phyloP scores from a whole-genome alignment of 2,888 invertebrate species.

The Cistogaster globosa region DNA sequence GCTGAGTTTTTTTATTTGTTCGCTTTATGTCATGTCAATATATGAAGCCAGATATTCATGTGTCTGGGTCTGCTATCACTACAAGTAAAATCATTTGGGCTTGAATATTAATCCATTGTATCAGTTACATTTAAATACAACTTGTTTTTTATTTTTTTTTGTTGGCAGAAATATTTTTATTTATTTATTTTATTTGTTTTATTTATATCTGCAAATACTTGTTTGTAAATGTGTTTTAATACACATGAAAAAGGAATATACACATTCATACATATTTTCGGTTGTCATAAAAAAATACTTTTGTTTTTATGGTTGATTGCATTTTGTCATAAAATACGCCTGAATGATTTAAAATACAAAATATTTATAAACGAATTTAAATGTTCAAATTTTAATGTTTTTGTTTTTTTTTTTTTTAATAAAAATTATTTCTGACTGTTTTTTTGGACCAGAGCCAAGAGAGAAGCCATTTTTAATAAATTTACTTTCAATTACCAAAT shows the following conservation, averaged over 20 bases:
- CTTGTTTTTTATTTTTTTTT: constrained; percentile 6
- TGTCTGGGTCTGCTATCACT: constrained; percentile 6
- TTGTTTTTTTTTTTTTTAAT: no score
- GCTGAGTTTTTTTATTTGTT: constrained; percentile 75
- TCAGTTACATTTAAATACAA: constrained; percentile 47
- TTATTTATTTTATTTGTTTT: constrained; percentile 29
- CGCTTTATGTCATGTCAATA: neutral
- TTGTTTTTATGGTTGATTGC: constrained; percentile 23
- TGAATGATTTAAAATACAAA: constrained; percentile 39
- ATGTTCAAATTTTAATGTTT: neutral
- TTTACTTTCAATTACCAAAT: no score
- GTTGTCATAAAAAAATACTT: constrained; percentile 43
- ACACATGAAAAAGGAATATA: neutral
- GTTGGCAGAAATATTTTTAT: constrained; percentile 9
- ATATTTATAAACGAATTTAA: neutral
- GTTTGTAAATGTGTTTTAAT: neutral
- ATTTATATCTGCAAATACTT: neutral
- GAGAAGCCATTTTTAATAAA: no score
- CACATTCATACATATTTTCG: neutral
- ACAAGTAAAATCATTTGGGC: constrained; percentile 25
- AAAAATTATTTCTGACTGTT: no score
- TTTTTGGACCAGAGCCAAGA: no score
- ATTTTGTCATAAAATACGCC: constrained; percentile 21
- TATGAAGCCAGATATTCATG: neutral
- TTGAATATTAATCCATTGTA: constrained; percentile 23